Evolutionary conservation across 2,797 vertebrate genomes (phyloP), one percentile per base, ranked within the genome.

Genomic region (Ambastaia sidthimunki): DNA sequence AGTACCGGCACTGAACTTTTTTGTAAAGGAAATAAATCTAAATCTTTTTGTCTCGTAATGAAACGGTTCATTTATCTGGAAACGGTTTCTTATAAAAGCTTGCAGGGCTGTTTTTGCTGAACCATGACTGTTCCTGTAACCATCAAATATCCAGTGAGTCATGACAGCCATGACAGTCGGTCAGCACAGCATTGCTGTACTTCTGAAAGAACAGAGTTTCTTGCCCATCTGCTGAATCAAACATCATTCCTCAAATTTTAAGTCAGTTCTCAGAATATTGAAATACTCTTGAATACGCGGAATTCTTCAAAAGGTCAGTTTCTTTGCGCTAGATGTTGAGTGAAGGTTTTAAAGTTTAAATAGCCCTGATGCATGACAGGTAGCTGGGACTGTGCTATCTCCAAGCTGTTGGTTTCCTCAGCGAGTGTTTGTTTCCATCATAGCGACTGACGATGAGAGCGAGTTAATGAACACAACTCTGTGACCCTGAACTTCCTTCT

Each of bases 401-500:
- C 25, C 34, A 31, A 34, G 47, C 48, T 63, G 60, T 15, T 7
- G 19, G 48, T 19, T 66, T 66, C 60, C 60, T 75, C 60, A 37
- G 65, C 16, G 34, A 44, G 21, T 60, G 66, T 60, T 78, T 78
- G 54, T 71, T 71, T 63, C 57, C 57, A 78, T 71, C 76, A 50
- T 25, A 77, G 71, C 7, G 13, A 21, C 70, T 59, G 50, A 23
- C 12, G n/a, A 12, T 21, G 25, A 41, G 28, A 63, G 60, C 11
- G 15, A 48, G 52, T 59, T 70, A 69, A 69, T 48, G 55, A 78
- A 78, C 55, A 28, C 41, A 66, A 74, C 74, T n/a, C 60, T 66
- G 25, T 76, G 77, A 80, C 70, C 63, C 71, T 67, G 71, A 12
- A 48, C 73, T 76, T 66, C 78, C 73, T 74, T 72, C 74, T 70